Percentiles rank a stretch among this genome's conserved stretches.
These are phyloP conservation scores for Volucella inflata DNA, from an alignment of 2,888 invertebrate species.

Conservation along the genomic window DNA sequence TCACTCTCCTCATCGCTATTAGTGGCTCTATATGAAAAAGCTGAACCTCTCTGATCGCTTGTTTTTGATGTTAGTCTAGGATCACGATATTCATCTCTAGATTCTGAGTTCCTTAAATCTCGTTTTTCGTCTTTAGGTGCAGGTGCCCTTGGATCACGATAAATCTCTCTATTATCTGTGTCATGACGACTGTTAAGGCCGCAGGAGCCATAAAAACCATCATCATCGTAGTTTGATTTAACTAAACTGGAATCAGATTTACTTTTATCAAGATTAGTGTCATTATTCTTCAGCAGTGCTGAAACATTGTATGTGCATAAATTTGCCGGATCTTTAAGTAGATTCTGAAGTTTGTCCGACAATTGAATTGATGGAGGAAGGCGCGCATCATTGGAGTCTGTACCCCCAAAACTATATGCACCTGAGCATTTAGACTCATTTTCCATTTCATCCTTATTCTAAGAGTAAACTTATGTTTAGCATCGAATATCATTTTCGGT, in stretches of 20 bases:
- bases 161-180: slow-evolving; percentile 41
- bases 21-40: neutral
- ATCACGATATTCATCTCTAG: slow-evolving; percentile 58
- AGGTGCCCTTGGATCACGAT: slow-evolving; percentile 52
- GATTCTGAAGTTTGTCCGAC: slow-evolving; percentile 40
- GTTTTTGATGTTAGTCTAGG: slow-evolving; percentile 35
- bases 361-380: slow-evolving; percentile 52
- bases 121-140: neutral
- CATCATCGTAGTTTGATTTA: slow-evolving; percentile 17
- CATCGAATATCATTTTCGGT: neutral
- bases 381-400: slow-evolving; percentile 29
- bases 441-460: slow-evolving; percentile 54
- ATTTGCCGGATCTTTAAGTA: slow-evolving; percentile 54
- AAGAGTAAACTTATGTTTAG: neutral
- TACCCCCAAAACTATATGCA: slow-evolving; percentile 16
- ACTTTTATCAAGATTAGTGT: slow-evolving; percentile 4
- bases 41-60: neutral
- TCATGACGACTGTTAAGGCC: slow-evolving; percentile 20
- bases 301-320: slow-evolving; percentile 34
- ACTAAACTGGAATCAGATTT: slow-evolving; percentile 1
- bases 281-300: slow-evolving; percentile 28
- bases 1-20: slow-evolving; percentile 59
- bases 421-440: slow-evolving; percentile 40
- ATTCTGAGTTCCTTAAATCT: neutral
- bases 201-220: slow-evolving; percentile 42